phyloP scores from a whole-genome alignment of 1,140 invertebrate genomes.

The Ridgeia piscesae region DNA sequence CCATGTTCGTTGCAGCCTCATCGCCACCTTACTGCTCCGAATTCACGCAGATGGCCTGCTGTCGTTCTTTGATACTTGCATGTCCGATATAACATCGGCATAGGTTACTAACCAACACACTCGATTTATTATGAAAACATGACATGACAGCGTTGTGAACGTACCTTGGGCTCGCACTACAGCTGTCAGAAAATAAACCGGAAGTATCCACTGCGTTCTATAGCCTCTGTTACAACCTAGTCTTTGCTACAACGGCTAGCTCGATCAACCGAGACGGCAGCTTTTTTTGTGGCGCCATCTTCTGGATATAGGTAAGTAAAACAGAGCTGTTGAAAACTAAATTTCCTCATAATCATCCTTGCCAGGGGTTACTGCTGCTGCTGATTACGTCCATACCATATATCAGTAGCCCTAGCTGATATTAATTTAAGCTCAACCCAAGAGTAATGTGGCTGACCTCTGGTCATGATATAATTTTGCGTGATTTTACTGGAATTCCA shows the following conservation, averaged over 20 bases:
- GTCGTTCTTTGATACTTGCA: neutral
- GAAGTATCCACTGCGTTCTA: neutral
- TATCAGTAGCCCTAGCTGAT: no score
- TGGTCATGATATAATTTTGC: no score
- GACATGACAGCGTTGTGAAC: neutral
- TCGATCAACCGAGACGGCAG: neutral
- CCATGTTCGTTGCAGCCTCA: slow-evolving; percentile 41
- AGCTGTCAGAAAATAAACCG: slow-evolving; percentile 5
- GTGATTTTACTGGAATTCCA: no score
- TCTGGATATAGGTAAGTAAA: neutral
- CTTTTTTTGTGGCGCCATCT: neutral
- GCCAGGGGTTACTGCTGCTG: no score
- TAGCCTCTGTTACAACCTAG: neutral
- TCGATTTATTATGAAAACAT: neutral
- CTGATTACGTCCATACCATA: no score
- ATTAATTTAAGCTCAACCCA: no score
- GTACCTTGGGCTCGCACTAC: neutral
- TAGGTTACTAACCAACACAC: neutral
- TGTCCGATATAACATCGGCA: neutral
- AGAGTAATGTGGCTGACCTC: no score
- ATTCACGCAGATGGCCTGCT: neutral
- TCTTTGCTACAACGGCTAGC: neutral
- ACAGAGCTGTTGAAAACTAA: no score
- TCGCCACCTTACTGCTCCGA: slow-evolving; percentile 3
- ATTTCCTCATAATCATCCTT: no score